phyloP scores from a whole-genome alignment of 2,113 vertebrate species.

The Tringa solitaria region DNA sequence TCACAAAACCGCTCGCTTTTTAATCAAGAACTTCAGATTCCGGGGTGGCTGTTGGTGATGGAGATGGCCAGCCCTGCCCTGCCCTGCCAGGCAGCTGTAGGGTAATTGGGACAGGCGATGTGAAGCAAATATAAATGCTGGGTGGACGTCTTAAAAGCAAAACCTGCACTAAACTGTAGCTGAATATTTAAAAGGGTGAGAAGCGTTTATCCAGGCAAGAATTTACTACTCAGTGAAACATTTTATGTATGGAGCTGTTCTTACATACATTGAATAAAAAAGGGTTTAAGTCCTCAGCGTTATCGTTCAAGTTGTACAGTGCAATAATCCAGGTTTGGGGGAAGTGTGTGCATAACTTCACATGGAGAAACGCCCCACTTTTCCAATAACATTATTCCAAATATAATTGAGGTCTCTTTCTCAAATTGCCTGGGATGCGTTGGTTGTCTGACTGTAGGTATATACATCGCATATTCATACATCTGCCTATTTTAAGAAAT shows the following conservation, averaged over 20 bases:
- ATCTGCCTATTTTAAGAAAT: background rate
- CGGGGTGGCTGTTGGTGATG: constrained; percentile 70
- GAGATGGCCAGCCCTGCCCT: constrained; percentile 73
- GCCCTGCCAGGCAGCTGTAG: constrained; percentile 77
- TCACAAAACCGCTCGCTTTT: constrained; percentile 78
- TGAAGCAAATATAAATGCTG: constrained; percentile 74
- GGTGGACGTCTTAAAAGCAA: constrained; percentile 2
- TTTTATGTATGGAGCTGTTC: background rate
- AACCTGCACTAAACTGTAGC: constrained; percentile 5
- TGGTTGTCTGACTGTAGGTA: background rate
- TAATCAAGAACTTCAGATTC: constrained; percentile 76
- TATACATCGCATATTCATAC: background rate
- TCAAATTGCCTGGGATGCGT: background rate
- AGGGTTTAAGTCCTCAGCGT: background rate
- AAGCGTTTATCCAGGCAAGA: background rate
- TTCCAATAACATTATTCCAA: background rate
- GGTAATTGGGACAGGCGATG: constrained; percentile 74
- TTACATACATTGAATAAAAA: background rate
- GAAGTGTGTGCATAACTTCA: background rate
- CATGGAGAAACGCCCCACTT: background rate
- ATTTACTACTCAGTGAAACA: background rate
- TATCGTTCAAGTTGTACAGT: background rate
- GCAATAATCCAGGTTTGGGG: background rate
- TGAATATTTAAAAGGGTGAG: constrained; percentile 20
- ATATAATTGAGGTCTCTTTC: background rate